Evolutionary conservation across 2,888 invertebrate genomes (phyloP), one percentile per base, ranked within the genome.

Genomic region (Myopa tessellatipennis): DNA sequence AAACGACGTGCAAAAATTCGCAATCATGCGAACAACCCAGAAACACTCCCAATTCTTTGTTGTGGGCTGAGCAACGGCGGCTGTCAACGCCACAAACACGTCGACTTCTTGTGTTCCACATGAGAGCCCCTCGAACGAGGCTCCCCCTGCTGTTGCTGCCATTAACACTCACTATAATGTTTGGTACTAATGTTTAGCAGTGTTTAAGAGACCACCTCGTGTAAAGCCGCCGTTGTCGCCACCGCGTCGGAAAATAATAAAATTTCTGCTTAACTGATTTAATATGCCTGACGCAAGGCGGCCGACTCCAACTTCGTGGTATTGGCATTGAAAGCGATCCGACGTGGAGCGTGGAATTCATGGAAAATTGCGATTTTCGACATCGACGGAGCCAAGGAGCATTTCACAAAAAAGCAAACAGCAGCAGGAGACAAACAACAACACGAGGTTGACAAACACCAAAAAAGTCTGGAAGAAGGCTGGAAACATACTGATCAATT

Each of bases 221-320:
- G 26, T 26, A 26, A 26, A 71, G n/a, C 40, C 45, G 70, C 3
- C 3, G 45, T 8, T 34, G 12, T 45, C 40, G 18, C 61, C 18
- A n/a, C 40, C 52, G 45, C 63, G 50, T 50, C n/a, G 55, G 65
- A n/a, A 67, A 50, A 69, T 60, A 38, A 38, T 26, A 67, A 60
- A 70, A 67, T 81, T 65, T 80, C 80, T 58, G 58, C 78, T 63
- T 77, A 79, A 78, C 79, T 81, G 61, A 81, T 79, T 79, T 77
- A 61, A 72, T 79, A 79, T 81, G 81, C 79, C 68, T 65, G 68
- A 36, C 77, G 60, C 73, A 74, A 14, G 55, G 52, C 70, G 70
- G 36, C 38, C 38, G 63, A 38, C 14, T 34, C 34, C 7, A 69
- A 58, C 65, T 75, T 76, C 73, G 73, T 34, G 70, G 76, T 74